phyloP scores from a whole-genome alignment of 2,113 vertebrate genomes.

The Sorex araneus region DNA sequence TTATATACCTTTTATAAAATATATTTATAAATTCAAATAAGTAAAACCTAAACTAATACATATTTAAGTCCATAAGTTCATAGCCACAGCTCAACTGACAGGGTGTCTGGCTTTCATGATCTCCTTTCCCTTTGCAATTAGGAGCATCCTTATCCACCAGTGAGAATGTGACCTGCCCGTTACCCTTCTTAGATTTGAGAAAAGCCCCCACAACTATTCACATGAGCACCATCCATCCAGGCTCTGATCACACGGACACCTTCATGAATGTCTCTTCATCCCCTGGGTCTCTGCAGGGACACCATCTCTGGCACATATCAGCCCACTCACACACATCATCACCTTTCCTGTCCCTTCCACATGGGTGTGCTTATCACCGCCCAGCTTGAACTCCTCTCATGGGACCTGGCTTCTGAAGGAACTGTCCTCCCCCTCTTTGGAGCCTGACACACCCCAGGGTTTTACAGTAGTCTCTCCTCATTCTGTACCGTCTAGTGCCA shows the following conservation, averaged over 20 bases:
- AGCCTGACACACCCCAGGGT: background rate
- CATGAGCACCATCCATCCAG: background rate
- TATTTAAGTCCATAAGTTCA: slow-evolving; percentile 18
- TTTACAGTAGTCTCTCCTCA: background rate
- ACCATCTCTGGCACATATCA: too few relatives aligned
- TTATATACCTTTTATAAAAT: background rate
- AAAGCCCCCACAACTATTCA: background rate
- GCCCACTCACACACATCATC: background rate
- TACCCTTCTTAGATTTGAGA: background rate
- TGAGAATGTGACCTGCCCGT: background rate
- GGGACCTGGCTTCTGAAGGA: background rate
- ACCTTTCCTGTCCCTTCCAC: background rate
- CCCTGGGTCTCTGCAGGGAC: background rate
- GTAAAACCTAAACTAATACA: background rate
- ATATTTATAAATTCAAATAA: background rate
- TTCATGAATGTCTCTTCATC: background rate
- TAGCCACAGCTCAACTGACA: background rate
- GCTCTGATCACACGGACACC: background rate
- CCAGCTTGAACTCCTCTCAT: background rate
- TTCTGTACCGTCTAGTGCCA: background rate
- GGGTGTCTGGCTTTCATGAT: background rate
- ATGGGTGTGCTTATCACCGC: too few relatives aligned
- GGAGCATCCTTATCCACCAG: background rate
- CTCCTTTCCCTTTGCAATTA: background rate
- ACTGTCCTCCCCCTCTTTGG: background rate